Conservation (phyloP, 2,113 vertebrate genomes). For the Camelus bactrianus region DNA sequence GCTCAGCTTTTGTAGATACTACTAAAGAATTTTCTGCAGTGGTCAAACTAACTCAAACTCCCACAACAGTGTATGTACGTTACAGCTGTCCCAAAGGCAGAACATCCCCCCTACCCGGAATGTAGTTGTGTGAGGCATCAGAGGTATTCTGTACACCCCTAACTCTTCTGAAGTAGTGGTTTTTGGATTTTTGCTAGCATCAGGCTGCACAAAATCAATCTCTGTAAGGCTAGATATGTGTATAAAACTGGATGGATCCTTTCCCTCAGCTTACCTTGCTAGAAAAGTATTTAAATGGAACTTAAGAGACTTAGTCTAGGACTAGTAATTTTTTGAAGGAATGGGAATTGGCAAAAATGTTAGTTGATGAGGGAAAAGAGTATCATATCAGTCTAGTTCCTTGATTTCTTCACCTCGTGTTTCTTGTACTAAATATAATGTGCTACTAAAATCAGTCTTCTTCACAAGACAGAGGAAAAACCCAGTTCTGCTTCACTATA, state of each 20-base stretch:
- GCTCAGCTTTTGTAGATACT: neutral
- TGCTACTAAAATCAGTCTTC: neutral
- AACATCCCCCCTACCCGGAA: neutral
- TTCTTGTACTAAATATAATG: neutral
- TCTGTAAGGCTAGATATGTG: neutral
- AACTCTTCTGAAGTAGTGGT: neutral
- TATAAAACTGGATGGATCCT: neutral
- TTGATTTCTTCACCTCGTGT: neutral
- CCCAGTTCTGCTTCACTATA: neutral
- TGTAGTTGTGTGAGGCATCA: neutral
- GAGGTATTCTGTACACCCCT: neutral
- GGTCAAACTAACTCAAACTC: neutral
- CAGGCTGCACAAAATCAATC: neutral
- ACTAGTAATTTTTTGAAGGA: neutral
- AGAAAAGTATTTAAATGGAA: neutral
- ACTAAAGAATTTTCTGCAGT: conserved; percentile 32
- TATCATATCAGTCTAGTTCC: neutral
- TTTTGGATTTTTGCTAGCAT: neutral
- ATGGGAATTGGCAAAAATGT: neutral
- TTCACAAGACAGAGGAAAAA: neutral
- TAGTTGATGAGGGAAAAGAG: neutral
- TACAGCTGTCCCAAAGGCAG: neutral
- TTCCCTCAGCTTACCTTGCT: neutral
- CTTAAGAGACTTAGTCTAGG: neutral
- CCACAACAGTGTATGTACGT: neutral